These are phyloP conservation scores for Nyctalus aviator DNA, from an alignment of 2,797 vertebrate genomes.

Conservation along the genomic window DNA sequence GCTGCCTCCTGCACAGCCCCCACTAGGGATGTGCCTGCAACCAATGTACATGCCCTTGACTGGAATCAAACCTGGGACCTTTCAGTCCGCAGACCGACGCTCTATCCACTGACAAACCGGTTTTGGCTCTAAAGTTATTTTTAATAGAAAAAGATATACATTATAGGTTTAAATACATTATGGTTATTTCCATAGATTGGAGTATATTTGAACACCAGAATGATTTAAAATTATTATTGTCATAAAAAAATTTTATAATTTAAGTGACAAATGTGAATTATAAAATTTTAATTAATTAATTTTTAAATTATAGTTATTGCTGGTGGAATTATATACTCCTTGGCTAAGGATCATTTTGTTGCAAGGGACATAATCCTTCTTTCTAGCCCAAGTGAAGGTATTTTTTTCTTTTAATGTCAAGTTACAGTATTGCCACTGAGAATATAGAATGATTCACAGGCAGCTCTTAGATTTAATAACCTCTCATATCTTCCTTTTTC, in stretches of 20 bases:
- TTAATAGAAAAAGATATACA: not conserved
- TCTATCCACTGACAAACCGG: too few relatives aligned
- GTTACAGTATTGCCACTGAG: not conserved
- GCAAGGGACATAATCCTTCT: not conserved
- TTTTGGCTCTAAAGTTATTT: constrained; percentile 10
- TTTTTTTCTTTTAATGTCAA: not conserved
- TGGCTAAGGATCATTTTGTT: not conserved
- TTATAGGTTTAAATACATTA: not conserved
- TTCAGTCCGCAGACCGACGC: too few relatives aligned
- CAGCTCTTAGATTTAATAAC: not conserved
- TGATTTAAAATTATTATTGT: not conserved
- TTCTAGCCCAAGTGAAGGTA: not conserved
- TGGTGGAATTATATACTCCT: not conserved
- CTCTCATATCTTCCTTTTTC: not conserved
- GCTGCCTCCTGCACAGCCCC: too few relatives aligned
- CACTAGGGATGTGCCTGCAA: too few relatives aligned
- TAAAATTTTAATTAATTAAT: not conserved
- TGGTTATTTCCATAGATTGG: not conserved
- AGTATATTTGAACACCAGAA: not conserved
- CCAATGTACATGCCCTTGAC: too few relatives aligned
- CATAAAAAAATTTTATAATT: not conserved
- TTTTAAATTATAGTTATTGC: not conserved
- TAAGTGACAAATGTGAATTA: not conserved
- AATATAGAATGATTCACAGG: not conserved
- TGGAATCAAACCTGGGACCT: too few relatives aligned